Evolutionary conservation across 2,113 vertebrate genomes (phyloP).

Genomic region (Maccullochella peelii): DNA sequence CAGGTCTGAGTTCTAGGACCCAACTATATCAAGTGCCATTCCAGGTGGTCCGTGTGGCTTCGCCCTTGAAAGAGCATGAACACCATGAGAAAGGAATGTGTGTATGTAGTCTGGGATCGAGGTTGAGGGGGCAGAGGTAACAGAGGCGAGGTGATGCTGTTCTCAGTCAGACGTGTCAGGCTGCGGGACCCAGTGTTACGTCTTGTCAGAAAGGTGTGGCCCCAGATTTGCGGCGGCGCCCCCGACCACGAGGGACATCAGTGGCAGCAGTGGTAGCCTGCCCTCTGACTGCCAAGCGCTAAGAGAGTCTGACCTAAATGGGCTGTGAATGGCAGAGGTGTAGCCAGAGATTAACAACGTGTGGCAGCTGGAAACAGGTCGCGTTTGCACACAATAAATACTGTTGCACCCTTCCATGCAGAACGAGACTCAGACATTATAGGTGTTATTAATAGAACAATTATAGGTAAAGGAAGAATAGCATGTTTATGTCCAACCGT

Average conservation of each 20-base stretch:
- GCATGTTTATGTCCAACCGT: slow-evolving; percentile 70
- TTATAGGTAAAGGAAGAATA: slow-evolving; percentile 65
- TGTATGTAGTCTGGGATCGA: not conserved
- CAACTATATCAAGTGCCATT: not conserved
- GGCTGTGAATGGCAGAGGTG: slow-evolving; percentile 63
- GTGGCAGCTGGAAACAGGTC: slow-evolving; percentile 60
- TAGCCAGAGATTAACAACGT: slow-evolving; percentile 71
- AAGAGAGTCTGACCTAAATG: slow-evolving; percentile 53
- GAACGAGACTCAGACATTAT: slow-evolving; percentile 52
- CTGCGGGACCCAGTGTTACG: not conserved
- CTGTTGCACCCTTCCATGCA: slow-evolving; percentile 45
- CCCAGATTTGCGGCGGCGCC: slow-evolving; percentile 37
- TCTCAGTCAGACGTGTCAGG: not conserved
- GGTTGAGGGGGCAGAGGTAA: not conserved
- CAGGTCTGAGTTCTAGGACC: not conserved
- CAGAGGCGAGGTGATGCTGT: not conserved
- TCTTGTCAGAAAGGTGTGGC: slow-evolving; percentile 48
- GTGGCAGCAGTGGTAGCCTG: slow-evolving; percentile 17
- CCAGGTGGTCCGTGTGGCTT: not conserved
- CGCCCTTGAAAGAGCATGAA: not conserved
- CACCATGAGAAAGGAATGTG: not conserved
- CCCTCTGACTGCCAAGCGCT: slow-evolving; percentile 52
- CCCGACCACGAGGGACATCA: slow-evolving; percentile 46
- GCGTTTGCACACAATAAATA: slow-evolving; percentile 71
- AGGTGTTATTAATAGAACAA: slow-evolving; percentile 74